These are phyloP conservation scores for Aethes cnicana DNA, from an alignment of 2,888 invertebrate genomes.

Conservation along the genomic window DNA sequence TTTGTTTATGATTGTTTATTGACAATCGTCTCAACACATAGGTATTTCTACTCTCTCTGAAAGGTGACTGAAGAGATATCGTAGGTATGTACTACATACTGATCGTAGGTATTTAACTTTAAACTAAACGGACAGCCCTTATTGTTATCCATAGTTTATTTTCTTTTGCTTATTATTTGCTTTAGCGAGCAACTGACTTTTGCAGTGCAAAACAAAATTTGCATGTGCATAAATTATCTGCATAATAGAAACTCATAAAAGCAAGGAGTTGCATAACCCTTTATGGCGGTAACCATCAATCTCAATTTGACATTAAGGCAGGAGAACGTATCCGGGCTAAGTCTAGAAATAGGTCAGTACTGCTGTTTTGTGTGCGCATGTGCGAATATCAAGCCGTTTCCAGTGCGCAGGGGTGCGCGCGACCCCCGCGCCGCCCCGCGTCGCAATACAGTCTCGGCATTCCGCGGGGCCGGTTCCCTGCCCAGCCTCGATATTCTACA, in stretches of 20 bases:
- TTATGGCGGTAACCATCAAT: not conserved
- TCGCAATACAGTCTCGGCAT: conserved; percentile 21
- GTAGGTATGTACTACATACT: too few species aligned
- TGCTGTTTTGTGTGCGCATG: conserved; percentile 48
- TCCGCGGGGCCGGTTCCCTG: conserved; percentile 14
- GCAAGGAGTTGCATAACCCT: not conserved
- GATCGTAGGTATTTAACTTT: too few species aligned
- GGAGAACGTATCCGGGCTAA: conserved; percentile 35
- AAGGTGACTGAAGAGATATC: too few species aligned
- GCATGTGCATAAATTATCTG: too few species aligned
- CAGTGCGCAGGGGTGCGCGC: conserved; percentile 38
- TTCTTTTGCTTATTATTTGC: too few species aligned
- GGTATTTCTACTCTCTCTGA: too few species aligned
- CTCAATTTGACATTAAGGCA: not conserved
- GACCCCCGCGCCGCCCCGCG: conserved; percentile 8
- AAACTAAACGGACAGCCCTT: too few species aligned
- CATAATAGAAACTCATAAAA: not conserved
- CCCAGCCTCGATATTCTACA: conserved; percentile 39
- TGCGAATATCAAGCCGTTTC: conserved; percentile 38
- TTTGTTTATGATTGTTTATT: too few species aligned
- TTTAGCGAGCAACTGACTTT: too few species aligned
- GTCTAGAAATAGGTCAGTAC: conserved; percentile 56
- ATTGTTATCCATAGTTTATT: too few species aligned
- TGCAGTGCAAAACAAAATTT: too few species aligned
- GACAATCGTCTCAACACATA: too few species aligned